Base-by-base conservation (phyloP, 2,888 invertebrate species). In the Nomada fucata region DNA sequence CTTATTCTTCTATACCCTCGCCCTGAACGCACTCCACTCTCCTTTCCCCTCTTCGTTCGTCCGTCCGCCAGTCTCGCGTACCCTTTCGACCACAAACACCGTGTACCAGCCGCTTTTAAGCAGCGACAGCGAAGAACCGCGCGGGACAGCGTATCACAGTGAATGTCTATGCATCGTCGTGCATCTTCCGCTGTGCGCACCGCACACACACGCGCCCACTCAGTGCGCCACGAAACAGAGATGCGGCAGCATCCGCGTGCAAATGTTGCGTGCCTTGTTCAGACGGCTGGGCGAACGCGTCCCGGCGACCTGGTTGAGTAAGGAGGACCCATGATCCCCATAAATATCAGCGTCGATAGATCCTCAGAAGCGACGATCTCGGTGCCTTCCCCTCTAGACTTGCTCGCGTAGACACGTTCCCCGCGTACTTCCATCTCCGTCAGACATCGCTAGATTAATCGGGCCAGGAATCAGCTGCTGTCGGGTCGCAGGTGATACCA, bases 71-170 rank as follows among this genome's bases (percentile, higher is more conserved):
- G 29, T 42, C 71, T 72, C 77, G 60, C 13, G 26, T 53, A 47
- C 80, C 67, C 78, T 83, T 86, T 79, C 67, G 65, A 78, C 64
- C 87, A 79, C 84, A 80, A 29, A 82, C 85, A 79, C 68, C 68
- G 85, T 65, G 80, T 79, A 79, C 72, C 80, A 63, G 64, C 61
- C 63, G 73, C 83, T 76, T 53, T 74, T 69, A 76, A 69, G 64
- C 80, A 83, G 76, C 76, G 78, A 74, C 57, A 77, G 83, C 70
- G 79, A 79, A 84, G 82, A 80, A 85, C 65, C 83, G 80, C 73
- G 76, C 69, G 59, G 60, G 72, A 77, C 69, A 47, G 74, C 36
- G 61, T 73, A 68, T 64, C 84, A 61, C 80, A 44, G 69, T 59
- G 50, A 61, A 61, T 76, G 60, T 52, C 59, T 80, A 76, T 65